A percentile compares a stretch with the other conserved stretches of the same genome.
These are phyloP conservation scores for Scatophagus argus DNA, from an alignment of 2,113 vertebrate genomes.

Conservation along the genomic window DNA sequence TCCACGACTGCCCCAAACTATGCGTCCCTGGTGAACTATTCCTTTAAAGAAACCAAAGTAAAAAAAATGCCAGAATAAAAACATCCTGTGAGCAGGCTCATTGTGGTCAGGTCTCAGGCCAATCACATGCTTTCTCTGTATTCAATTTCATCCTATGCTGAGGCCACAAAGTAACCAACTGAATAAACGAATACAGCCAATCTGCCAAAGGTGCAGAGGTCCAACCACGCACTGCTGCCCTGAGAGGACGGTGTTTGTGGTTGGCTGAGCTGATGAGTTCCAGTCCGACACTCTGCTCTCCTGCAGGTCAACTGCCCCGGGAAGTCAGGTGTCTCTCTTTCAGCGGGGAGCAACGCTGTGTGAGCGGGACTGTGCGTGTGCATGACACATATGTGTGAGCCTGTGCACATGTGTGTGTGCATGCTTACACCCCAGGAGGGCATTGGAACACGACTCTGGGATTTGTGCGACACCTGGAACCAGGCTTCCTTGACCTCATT, in stretches of 20 bases:
- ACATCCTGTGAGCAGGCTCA: not conserved
- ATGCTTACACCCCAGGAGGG: conserved; percentile 20
- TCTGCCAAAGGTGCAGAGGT: conserved; percentile 26
- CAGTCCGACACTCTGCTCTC: conserved; percentile 25
- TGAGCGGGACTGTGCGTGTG: not conserved
- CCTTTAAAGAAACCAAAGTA: not conserved
- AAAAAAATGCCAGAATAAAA: not conserved
- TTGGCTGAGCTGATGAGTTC: conserved; percentile 58
- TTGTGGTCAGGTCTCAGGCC: not conserved
- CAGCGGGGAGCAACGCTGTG: conserved; percentile 16
- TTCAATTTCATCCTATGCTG: not conserved
- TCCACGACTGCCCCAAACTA: not conserved
- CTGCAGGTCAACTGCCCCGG: conserved; percentile 45
- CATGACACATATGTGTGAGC: not conserved
- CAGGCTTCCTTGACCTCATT: conserved; percentile 58
- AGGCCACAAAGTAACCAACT: conserved; percentile 11
- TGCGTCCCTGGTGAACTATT: no score
- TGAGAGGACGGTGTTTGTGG: conserved; percentile 30
- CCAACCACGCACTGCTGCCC: conserved; percentile 39
- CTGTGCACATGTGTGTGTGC: not conserved
- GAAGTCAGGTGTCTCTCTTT: conserved; percentile 68
- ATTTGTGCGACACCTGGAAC: conserved; percentile 64
- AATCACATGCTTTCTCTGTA: not conserved
- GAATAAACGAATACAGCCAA: conserved; percentile 43
- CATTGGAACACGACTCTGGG: conserved; percentile 37